phyloP scores from a whole-genome alignment of 2,797 vertebrate genomes.

The Xyrichtys novacula region DNA sequence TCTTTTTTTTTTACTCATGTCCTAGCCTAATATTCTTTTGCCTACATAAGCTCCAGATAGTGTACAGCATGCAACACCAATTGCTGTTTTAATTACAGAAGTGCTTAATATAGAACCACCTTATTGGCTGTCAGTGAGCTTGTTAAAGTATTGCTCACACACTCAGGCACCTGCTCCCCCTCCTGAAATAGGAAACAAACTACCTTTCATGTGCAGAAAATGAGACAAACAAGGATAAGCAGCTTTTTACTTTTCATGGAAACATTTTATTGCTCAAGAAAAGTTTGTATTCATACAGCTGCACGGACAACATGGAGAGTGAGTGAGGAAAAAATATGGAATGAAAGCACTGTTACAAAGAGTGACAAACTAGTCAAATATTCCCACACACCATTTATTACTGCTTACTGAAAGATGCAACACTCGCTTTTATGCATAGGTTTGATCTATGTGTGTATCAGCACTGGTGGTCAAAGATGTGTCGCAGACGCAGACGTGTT shows the following conservation, averaged over 20 bases:
- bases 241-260: conserved; percentile 25
- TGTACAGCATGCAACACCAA: conserved; percentile 51
- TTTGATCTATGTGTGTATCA: not conserved
- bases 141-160: conserved; percentile 32
- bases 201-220: not conserved
- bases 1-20: not conserved
- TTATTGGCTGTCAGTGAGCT: conserved; percentile 34
- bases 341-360: conserved; percentile 23
- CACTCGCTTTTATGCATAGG: not conserved
- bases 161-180: conserved; percentile 6
- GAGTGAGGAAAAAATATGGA: conserved; percentile 12
- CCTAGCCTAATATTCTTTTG: conserved; percentile 2
- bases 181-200: not conserved
- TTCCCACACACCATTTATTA: not conserved
- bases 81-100: conserved; percentile 67
- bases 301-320: conserved; percentile 21
- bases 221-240: not conserved
- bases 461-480: not conserved
- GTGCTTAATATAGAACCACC: conserved; percentile 60
- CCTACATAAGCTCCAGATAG: conserved; percentile 37
- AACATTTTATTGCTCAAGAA: conserved; percentile 59
- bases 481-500: not conserved
- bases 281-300: conserved; percentile 37
- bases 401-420: not conserved
- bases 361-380: not conserved